phyloP scores from a whole-genome alignment of 2,888 invertebrate species.

The Drosophila incognita region DNA sequence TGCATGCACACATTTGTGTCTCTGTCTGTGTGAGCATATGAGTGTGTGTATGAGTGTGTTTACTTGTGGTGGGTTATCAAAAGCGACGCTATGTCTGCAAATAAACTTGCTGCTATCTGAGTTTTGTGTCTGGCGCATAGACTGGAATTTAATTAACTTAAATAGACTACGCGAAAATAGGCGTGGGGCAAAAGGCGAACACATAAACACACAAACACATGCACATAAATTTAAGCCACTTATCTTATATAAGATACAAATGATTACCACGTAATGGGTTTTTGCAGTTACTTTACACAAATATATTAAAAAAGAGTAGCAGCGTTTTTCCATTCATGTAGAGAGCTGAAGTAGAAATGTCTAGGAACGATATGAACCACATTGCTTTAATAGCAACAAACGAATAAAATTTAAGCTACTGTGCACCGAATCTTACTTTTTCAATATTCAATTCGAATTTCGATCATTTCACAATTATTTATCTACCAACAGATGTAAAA shows the following conservation, averaged over 20 bases:
- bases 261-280: constrained; percentile 28
- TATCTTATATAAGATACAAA: constrained; percentile 40
- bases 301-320: constrained; percentile 6
- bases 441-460: neutral
- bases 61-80: constrained; percentile 56
- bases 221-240: constrained; percentile 24
- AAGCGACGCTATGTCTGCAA: constrained; percentile 60
- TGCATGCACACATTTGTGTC: constrained; percentile 48
- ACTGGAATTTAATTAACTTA: constrained; percentile 79
- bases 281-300: constrained; percentile 15
- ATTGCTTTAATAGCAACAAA: neutral
- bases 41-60: constrained; percentile 11
- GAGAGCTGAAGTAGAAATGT: neutral
- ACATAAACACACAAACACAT: neutral
- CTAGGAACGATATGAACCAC: neutral
- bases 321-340: neutral
- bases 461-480: no score
- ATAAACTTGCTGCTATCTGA: constrained; percentile 73
- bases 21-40: constrained; percentile 5
- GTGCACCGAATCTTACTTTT: neutral
- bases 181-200: constrained; percentile 24
- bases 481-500: no score
- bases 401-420: no score
- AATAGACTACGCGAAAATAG: constrained; percentile 64
- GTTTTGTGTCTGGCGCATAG: constrained; percentile 58